These are phyloP conservation scores for Diarsia rubi DNA, from an alignment of 2,888 invertebrate species.

Conservation along the genomic window DNA sequence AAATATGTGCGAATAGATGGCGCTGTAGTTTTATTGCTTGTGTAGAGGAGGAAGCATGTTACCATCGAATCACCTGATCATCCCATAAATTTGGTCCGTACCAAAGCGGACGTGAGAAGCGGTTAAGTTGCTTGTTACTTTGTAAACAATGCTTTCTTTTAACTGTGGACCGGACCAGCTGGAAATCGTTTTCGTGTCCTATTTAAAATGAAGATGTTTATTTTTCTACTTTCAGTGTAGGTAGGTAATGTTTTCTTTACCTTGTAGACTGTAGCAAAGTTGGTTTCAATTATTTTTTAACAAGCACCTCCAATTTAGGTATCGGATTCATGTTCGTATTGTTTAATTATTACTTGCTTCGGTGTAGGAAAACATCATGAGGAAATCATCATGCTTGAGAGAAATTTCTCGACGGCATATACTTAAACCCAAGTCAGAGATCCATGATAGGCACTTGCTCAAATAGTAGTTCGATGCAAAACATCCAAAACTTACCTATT, in stretches of 20 bases:
- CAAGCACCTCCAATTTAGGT: too few relatives aligned
- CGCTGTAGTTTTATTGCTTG: neutral
- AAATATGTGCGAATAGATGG: constrained; percentile 17
- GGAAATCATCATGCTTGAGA: too few relatives aligned
- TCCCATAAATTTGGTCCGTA: neutral
- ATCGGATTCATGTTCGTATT: too few relatives aligned
- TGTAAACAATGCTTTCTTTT: constrained; percentile 45
- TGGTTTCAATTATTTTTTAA: neutral
- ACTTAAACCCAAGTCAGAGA: too few relatives aligned
- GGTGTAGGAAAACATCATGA: too few relatives aligned
- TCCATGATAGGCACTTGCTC: neutral
- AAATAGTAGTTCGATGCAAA: neutral
- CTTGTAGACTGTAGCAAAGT: neutral
- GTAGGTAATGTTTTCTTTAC: neutral
- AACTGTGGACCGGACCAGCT: constrained; percentile 10
- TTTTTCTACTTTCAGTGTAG: constrained; percentile 5
- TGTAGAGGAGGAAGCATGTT: neutral
- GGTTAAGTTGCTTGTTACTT: neutral
- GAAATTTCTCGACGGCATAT: too few relatives aligned
- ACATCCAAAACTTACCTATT: neutral
- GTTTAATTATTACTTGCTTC: too few relatives aligned
- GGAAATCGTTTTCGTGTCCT: constrained; percentile 16
- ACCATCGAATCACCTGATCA: constrained; percentile 33
- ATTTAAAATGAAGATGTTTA: constrained; percentile 17
- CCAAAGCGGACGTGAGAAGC: neutral